These are phyloP conservation scores for Iphiclides podalirius DNA, from an alignment of 2,888 invertebrate genomes.

Conservation along the genomic window DNA sequence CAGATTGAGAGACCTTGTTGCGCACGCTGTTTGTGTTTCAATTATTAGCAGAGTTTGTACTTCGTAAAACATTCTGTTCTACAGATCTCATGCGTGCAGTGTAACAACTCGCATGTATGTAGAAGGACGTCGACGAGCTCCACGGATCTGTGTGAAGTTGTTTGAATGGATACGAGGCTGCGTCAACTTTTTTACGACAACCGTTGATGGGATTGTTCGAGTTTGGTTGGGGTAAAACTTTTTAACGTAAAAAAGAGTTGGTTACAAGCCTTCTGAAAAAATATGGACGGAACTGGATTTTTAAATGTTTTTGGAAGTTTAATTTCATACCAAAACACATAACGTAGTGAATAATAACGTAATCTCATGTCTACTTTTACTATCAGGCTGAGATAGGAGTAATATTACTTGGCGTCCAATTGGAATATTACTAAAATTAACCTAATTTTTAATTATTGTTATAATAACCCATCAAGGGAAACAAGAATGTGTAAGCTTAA, in stretches of 20 bases:
- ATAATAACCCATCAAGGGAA: too few relatives aligned
- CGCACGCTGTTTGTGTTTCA: constrained; percentile 30
- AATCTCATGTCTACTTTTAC: too few relatives aligned
- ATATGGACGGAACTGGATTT: neutral
- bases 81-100: too few relatives aligned
- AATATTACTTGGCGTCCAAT: too few relatives aligned
- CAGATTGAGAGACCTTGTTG: constrained; percentile 36
- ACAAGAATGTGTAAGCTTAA: too few relatives aligned
- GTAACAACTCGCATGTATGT: constrained; percentile 34
- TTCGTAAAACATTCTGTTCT: constrained; percentile 28
- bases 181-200: constrained; percentile 46
- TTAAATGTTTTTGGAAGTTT: neutral
- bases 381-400: too few relatives aligned
- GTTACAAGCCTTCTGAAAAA: neutral
- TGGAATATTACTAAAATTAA: too few relatives aligned
- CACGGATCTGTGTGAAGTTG: constrained; percentile 39
- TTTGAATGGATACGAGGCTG: constrained; percentile 46
- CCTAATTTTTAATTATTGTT: too few relatives aligned
- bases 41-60: constrained; percentile 24
- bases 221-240: constrained; percentile 18
- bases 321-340: too few relatives aligned
- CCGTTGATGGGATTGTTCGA: constrained; percentile 52
- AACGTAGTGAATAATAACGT: too few relatives aligned
- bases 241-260: neutral
- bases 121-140: constrained; percentile 38